These are phyloP conservation scores for Triplophysa bombifrons DNA, from an alignment of 2,797 vertebrate genomes.

Conservation along the genomic window DNA sequence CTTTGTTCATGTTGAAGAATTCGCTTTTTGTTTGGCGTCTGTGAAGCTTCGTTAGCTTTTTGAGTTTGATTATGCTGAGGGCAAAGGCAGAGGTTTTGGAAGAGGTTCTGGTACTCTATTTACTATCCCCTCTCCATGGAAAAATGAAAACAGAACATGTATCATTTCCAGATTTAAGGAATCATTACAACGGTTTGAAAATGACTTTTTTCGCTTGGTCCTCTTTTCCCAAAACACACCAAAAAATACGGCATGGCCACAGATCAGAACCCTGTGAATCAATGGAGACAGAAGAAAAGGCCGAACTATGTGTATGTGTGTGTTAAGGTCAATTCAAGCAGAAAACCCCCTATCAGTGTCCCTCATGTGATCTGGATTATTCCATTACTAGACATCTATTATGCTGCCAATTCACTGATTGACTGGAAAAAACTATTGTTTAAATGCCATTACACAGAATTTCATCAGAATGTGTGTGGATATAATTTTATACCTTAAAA, in stretches of 20 bases:
- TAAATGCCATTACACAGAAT: background rate
- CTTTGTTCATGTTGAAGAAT: conserved; percentile 23
- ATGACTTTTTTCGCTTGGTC: conserved; percentile 21
- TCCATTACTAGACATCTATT: conserved; percentile 4
- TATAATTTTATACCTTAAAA: too few species aligned
- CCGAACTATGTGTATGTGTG: background rate
- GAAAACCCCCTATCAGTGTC: conserved; percentile 6
- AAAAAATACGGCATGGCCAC: conserved; percentile 15
- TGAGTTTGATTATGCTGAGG: conserved; percentile 38
- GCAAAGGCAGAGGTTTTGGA: conserved; percentile 44
- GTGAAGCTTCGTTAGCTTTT: conserved; percentile 34
- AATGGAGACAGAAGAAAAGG: conserved; percentile 8
- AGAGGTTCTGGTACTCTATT: conserved; percentile 24
- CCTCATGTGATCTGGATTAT: conserved; percentile 10
- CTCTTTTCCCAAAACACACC: conserved; percentile 31
- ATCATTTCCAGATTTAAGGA: conserved; percentile 41
- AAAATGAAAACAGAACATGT: conserved; percentile 39
- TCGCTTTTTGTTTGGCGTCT: background rate
- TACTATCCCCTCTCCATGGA: conserved; percentile 40
- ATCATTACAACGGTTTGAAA: conserved; percentile 26
- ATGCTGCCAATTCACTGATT: conserved; percentile 6
- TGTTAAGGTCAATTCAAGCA: conserved; percentile 17
- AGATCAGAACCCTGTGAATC: background rate
- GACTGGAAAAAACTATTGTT: background rate
- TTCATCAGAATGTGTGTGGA: background rate